These are phyloP conservation scores for Selenia dentaria DNA, from an alignment of 2,888 invertebrate species.

Conservation along the genomic window DNA sequence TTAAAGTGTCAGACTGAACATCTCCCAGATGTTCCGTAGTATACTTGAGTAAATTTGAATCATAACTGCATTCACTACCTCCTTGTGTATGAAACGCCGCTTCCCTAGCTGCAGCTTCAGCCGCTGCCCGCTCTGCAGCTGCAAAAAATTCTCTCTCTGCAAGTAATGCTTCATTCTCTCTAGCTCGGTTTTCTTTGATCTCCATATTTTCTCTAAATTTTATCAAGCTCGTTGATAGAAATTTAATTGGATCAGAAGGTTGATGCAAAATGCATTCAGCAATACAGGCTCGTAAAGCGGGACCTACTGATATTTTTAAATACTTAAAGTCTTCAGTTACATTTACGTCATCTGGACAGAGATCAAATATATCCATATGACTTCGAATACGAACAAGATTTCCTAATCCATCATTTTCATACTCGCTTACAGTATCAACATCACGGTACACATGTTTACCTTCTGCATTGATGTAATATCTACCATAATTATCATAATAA, in stretches of 20 bases:
- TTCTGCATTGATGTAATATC: constrained; percentile 65
- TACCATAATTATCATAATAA: constrained; percentile 72
- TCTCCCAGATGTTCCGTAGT: constrained; percentile 47
- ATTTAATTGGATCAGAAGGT: constrained; percentile 74
- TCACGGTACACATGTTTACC: constrained; percentile 76
- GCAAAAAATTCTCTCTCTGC: constrained; percentile 59
- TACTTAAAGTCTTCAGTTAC: constrained; percentile 74
- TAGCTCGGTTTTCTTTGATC: constrained; percentile 54
- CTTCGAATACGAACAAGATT: constrained; percentile 75
- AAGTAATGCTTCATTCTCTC: constrained; percentile 61
- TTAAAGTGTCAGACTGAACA: constrained; percentile 44
- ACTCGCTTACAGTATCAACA: constrained; percentile 65
- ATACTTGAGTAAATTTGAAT: constrained; percentile 68
- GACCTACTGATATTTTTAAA: constrained; percentile 65
- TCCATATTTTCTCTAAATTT: constrained; percentile 72
- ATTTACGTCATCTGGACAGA: constrained; percentile 66
- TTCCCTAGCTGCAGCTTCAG: constrained; percentile 61
- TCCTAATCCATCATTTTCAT: constrained; percentile 76
- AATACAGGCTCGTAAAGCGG: constrained; percentile 66
- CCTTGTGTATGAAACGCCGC: constrained; percentile 54
- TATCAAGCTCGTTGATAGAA: constrained; percentile 57
- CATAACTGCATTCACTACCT: constrained; percentile 72
- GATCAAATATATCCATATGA: constrained; percentile 60
- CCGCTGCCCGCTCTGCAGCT: constrained; percentile 63
- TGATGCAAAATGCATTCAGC: constrained; percentile 69